Evolutionary conservation across 2,113 vertebrate genomes (phyloP).

Genomic region (Heterotilapia buettikoferi): DNA sequence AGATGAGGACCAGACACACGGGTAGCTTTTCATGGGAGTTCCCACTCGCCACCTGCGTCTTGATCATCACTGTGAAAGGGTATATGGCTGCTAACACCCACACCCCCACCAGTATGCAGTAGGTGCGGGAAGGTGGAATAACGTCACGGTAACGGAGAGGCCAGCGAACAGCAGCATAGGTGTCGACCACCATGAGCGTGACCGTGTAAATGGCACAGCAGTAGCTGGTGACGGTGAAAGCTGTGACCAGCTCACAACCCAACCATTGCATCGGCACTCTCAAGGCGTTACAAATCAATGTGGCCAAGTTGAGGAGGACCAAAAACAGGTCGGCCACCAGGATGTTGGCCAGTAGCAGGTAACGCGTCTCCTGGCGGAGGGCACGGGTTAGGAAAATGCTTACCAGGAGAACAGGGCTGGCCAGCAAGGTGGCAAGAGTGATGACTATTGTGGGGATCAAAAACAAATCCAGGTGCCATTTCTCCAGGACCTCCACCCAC

Average conservation of each 20-base stretch:
- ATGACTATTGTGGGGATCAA: constrained; percentile 64
- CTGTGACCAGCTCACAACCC: constrained; percentile 63
- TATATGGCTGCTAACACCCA: constrained; percentile 68
- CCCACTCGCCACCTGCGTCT: constrained; percentile 22
- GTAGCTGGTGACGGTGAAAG: constrained; percentile 56
- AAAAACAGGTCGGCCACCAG: constrained; percentile 72
- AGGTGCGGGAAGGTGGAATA: constrained; percentile 48
- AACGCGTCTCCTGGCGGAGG: constrained; percentile 72
- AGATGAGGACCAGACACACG: constrained; percentile 66
- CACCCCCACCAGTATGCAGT: constrained; percentile 50
- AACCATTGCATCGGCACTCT: constrained; percentile 22
- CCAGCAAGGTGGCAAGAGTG: constrained; percentile 56
- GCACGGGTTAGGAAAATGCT: constrained; percentile 62
- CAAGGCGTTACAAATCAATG: constrained; percentile 38
- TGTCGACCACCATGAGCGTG: constrained; percentile 75
- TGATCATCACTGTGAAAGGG: constrained; percentile 62
- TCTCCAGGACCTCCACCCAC: constrained; percentile 32
- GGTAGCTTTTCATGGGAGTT: background rate
- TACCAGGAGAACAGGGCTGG: constrained; percentile 64
- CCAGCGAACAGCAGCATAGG: constrained; percentile 73
- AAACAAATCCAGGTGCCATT: constrained; percentile 56
- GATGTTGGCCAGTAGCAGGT: constrained; percentile 75
- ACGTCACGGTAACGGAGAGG: constrained; percentile 71
- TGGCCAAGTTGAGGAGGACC: constrained; percentile 64
- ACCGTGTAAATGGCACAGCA: constrained; percentile 71